Base-by-base conservation (phyloP, 2,888 invertebrate genomes). In the Caenorhabditis drosophilae region DNA sequence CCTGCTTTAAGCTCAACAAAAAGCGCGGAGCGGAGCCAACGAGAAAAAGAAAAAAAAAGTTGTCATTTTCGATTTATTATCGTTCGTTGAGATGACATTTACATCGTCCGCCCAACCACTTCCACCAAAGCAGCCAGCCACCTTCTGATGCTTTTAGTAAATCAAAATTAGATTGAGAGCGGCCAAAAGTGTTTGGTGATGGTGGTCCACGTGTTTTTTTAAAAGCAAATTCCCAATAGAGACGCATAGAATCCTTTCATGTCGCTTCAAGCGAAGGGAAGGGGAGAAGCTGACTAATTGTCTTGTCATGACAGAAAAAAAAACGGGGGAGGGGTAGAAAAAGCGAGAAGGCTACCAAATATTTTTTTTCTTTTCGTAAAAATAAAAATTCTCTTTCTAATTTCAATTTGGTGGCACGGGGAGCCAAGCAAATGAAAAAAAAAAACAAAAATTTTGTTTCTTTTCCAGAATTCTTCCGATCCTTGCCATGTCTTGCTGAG, bases 381-480 rank as follows among this genome's bases (percentile, higher is more conserved):
- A n/a, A n/a, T 12, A 31, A 31, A 31, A 31, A 12, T 9, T 6
- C 6, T 12, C 31, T 31, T 31, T 31, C 31, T 6, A 31, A 31
- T 31, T 9, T 31, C 31, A 31, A 31, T 6, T 9, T 9, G 12
- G 31, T 9, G 6, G 12, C 6, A 31, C 12, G 6, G 31, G 12
- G 31, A 31, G 31, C 31, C 31, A 31, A 31, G 6, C 31, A 31
- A 6, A 31, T 6, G 31, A 12, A 12, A 31, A 31, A 9, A 9
- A 12, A 31, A 31, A 31, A 9, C 31, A 31, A 7, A 12, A 40
- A 36, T 12, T 11, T 11, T 36, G 18, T 9, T 23, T 35, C 34
- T 27, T 41, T 74, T 76, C 51, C 73, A 76, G 76, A 76, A 42
- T 76, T 76, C 69, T 76, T 76, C 76, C 54, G 59, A 15, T 68